phyloP scores from a whole-genome alignment of 2,113 vertebrate genomes.

The Psettodes erumei region DNA sequence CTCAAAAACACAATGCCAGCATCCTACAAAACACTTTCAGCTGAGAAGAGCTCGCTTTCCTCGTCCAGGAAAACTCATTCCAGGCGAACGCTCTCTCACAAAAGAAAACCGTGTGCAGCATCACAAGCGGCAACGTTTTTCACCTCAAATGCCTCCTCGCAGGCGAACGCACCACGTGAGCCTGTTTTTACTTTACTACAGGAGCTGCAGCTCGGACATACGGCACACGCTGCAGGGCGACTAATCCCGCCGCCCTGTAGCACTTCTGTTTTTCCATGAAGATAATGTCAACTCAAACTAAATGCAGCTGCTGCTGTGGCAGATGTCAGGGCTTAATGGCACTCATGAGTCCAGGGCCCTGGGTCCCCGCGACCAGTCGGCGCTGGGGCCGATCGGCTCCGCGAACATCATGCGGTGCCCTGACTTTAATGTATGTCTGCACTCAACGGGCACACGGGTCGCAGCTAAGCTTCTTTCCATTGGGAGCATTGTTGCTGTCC shows the following conservation, averaged over 20 bases:
- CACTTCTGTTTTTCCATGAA: conserved; percentile 26
- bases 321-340: conserved; percentile 42
- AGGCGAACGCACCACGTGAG: background rate
- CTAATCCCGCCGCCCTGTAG: conserved; percentile 39
- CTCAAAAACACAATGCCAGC: conserved; percentile 19
- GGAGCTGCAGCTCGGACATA: background rate
- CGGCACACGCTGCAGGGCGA: conserved; percentile 22
- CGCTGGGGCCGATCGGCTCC: conserved; percentile 13
- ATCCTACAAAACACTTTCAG: background rate
- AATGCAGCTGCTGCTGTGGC: conserved; percentile 32
- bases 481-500: background rate
- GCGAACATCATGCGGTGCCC: background rate
- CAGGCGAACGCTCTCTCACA: background rate
- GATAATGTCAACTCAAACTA: conserved; percentile 37
- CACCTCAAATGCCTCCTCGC: background rate
- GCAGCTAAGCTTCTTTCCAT: conserved; percentile 57
- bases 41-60: background rate
- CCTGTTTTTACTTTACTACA: background rate
- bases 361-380: conserved; percentile 7
- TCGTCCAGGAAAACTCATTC: background rate
- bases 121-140: background rate
- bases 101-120: background rate
- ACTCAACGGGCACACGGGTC: conserved; percentile 28
- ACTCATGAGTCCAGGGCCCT: background rate
- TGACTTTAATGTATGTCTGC: conserved; percentile 46